phyloP scores from a whole-genome alignment of 2,888 invertebrate genomes.

The Zaprionus obscuricornis region DNA sequence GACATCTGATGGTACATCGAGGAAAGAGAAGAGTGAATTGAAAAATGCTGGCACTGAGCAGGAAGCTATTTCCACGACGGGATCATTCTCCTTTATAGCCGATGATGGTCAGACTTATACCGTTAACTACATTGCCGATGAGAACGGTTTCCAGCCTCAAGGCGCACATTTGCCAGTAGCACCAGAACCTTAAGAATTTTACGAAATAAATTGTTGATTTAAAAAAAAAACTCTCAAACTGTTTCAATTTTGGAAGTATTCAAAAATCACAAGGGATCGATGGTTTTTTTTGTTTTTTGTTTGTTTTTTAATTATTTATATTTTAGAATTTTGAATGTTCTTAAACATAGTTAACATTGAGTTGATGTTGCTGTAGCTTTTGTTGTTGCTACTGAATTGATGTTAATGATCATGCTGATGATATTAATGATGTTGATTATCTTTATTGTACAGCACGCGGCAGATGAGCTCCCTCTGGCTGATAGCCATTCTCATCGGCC shows the following conservation, averaged over 20 bases:
- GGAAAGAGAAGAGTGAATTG: slow-evolving; percentile 40
- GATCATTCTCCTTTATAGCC: slow-evolving; percentile 83
- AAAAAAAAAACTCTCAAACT: neutral
- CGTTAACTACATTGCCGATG: slow-evolving; percentile 83
- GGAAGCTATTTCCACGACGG: slow-evolving; percentile 58
- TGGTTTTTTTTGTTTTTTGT: too few species aligned
- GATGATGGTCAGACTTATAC: slow-evolving; percentile 85
- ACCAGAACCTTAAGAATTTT: slow-evolving; percentile 46
- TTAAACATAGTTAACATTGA: slow-evolving; percentile 77
- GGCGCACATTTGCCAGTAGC: slow-evolving; percentile 84
- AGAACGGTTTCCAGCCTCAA: slow-evolving; percentile 83
- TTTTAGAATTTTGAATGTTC: neutral
- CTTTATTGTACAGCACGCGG: slow-evolving; percentile 72
- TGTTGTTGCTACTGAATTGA: too few species aligned
- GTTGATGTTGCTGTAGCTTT: too few species aligned
- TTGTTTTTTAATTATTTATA: too few species aligned
- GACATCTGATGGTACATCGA: slow-evolving; percentile 63
- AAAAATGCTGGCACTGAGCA: slow-evolving; percentile 79
- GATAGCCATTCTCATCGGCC: slow-evolving; percentile 83
- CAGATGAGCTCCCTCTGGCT: slow-evolving; percentile 83
- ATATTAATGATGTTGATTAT: neutral
- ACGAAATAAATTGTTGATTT: slow-evolving; percentile 34
- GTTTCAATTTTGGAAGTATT: too few species aligned
- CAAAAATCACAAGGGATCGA: too few species aligned
- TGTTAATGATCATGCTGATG: too few species aligned